These are phyloP conservation scores for Drosophila anceps DNA, from an alignment of 2,888 invertebrate genomes.

Conservation along the genomic window DNA sequence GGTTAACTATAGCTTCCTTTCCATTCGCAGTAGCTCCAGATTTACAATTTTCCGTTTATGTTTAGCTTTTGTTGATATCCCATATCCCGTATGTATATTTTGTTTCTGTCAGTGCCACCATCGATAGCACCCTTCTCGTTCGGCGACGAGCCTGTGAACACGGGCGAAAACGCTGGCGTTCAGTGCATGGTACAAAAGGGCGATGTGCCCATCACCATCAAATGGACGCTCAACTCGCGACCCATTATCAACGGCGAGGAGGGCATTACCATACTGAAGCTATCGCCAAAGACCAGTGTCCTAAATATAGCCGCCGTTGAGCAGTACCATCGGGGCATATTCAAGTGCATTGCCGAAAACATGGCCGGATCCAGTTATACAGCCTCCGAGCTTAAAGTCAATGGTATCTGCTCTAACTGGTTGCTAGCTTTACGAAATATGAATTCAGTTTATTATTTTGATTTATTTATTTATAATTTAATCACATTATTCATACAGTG, in stretches of 20 bases:
- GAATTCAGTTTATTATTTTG: constrained; percentile 33
- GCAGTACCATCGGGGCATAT: constrained; percentile 90
- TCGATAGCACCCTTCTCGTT: constrained; percentile 88
- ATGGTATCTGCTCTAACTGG: constrained; percentile 86
- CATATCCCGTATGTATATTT: constrained; percentile 8
- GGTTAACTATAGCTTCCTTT: constrained; percentile 85
- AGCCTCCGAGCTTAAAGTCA: constrained; percentile 90
- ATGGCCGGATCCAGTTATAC: constrained; percentile 89
- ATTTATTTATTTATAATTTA: constrained; percentile 43
- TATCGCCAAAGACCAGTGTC: constrained; percentile 88
- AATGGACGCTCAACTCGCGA: constrained; percentile 88
- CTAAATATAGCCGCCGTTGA: constrained; percentile 89
- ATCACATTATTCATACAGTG: constrained; percentile 77
- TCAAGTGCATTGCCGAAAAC: constrained; percentile 91
- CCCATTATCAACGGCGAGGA: constrained; percentile 86
- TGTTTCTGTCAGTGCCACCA: constrained; percentile 88
- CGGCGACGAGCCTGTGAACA: constrained; percentile 89
- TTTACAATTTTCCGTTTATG: constrained; percentile 10
- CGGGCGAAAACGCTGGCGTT: constrained; percentile 89
- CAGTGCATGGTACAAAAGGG: constrained; percentile 91
- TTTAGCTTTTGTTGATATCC: constrained; percentile 24
- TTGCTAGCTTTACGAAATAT: constrained; percentile 5
- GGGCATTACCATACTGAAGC: constrained; percentile 86
- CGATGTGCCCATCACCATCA: constrained; percentile 91
- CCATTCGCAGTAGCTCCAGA: background rate